Conservation (phyloP, 2,888 invertebrate species). For the Lissonota sp. region DNA sequence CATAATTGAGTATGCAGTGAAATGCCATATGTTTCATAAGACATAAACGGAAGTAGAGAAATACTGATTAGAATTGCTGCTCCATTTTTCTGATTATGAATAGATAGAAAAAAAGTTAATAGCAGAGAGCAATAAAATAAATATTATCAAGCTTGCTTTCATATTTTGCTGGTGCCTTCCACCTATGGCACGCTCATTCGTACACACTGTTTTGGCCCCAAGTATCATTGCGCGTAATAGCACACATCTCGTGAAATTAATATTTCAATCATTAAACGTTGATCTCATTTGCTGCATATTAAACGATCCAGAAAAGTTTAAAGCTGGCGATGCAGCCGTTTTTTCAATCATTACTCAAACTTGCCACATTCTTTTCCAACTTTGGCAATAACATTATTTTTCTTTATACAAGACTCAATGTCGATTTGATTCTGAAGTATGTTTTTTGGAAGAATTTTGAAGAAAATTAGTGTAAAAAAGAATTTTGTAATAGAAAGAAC, state of each 20-base stretch:
- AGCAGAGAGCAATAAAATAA: not conserved
- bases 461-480: conserved; percentile 35
- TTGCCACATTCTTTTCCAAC: not conserved
- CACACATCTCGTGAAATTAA: conserved; percentile 54
- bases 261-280: conserved; percentile 44
- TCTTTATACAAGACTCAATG: no score
- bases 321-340: conserved; percentile 18
- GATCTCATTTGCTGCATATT: conserved; percentile 34
- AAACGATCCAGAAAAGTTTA: conserved; percentile 60
- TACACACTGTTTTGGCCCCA: conserved; percentile 66
- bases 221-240: conserved; percentile 57
- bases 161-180: conserved; percentile 59
- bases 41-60: conserved; percentile 6
- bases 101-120: not conserved
- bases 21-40: conserved; percentile 27
- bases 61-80: not conserved
- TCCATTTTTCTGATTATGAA: not conserved
- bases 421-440: no score
- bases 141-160: conserved; percentile 33
- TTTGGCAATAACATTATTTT: not conserved
- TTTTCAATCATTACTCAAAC: conserved; percentile 10
- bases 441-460: conserved; percentile 3
- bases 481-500: conserved; percentile 9
- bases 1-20: conserved; percentile 28
- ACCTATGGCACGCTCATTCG: conserved; percentile 40